Percentiles rank a stretch among this genome's conserved stretches.
phyloP scores from a whole-genome alignment of 2,113 vertebrate genomes.

The Empidonax traillii region DNA sequence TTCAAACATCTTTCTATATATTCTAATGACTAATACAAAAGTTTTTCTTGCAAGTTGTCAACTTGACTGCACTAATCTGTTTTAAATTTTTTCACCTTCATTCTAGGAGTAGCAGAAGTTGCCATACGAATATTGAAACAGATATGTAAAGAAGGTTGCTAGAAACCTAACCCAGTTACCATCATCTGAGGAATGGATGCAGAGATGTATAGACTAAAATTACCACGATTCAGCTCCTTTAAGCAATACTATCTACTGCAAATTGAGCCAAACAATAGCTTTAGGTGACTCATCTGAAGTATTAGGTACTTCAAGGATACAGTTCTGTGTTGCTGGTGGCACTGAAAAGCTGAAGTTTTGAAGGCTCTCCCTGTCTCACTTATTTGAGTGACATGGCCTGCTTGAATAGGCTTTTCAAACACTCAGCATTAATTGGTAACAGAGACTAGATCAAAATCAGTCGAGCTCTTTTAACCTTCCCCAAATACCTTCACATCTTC shows the following conservation, averaged over 20 bases:
- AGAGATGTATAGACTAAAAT: not conserved
- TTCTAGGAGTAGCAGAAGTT: not conserved
- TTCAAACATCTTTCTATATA: not conserved
- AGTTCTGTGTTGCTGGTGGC: not conserved
- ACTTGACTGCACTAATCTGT: not conserved
- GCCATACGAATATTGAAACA: not conserved
- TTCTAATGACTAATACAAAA: not conserved
- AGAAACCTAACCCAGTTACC: not conserved
- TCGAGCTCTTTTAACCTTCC: not conserved
- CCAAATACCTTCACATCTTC: slow-evolving; percentile 27
- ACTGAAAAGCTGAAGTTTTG: not conserved
- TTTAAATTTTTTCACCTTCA: not conserved
- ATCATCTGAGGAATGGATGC: not conserved
- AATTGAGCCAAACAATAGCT: not conserved
- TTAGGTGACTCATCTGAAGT: not conserved
- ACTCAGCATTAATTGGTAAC: slow-evolving; percentile 1
- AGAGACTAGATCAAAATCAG: slow-evolving; percentile 40
- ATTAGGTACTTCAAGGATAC: not conserved
- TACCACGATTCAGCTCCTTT: not conserved
- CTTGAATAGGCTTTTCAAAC: not conserved
- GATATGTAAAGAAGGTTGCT: not conserved
- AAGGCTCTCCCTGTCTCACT: not conserved
- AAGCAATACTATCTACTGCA: not conserved
- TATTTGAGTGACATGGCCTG: not conserved
- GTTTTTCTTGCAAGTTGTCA: not conserved